A percentile compares a stretch with the other conserved stretches of the same genome.
Evolutionary conservation across 2,797 vertebrate genomes (phyloP).

Genomic region (Schizopygopsis pylzovi): DNA sequence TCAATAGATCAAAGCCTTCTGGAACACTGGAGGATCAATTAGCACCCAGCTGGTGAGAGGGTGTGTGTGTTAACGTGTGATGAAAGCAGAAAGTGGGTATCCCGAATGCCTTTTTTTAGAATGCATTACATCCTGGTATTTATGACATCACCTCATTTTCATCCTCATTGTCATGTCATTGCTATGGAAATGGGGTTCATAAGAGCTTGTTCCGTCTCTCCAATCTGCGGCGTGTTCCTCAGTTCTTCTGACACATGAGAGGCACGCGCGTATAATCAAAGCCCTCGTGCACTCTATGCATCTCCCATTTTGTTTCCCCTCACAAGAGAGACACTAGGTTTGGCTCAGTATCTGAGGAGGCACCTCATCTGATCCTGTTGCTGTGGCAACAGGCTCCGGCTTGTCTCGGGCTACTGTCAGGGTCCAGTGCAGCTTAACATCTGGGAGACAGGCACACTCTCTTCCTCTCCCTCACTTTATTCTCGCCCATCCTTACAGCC

Average conservation of each 20-base stretch:
- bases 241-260: conserved; percentile 29
- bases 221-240: conserved; percentile 7
- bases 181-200: conserved; percentile 21
- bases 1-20: conserved; percentile 56
- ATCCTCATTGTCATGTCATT: conserved; percentile 25
- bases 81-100: conserved; percentile 28
- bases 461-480: conserved; percentile 6
- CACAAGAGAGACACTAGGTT: conserved; percentile 46
- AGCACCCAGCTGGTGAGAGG: conserved; percentile 46
- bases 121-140: conserved; percentile 43
- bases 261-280: conserved; percentile 6
- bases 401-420: conserved; percentile 60
- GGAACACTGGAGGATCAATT: conserved; percentile 51
- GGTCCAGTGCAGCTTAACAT: conserved; percentile 56
- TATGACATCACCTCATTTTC: conserved; percentile 39
- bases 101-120: conserved; percentile 15
- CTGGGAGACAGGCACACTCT: conserved; percentile 37
- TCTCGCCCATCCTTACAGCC: neutral
- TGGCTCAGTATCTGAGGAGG: conserved; percentile 56
- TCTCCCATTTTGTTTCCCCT: conserved; percentile 39
- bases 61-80: conserved; percentile 37
- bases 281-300: conserved; percentile 3
- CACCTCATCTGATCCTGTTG: conserved; percentile 62
- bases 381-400: conserved; percentile 63
- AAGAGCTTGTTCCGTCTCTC: conserved; percentile 1